These are phyloP conservation scores for Micrasema minimum DNA, from an alignment of 1,140 invertebrate genomes.

Conservation along the genomic window DNA sequence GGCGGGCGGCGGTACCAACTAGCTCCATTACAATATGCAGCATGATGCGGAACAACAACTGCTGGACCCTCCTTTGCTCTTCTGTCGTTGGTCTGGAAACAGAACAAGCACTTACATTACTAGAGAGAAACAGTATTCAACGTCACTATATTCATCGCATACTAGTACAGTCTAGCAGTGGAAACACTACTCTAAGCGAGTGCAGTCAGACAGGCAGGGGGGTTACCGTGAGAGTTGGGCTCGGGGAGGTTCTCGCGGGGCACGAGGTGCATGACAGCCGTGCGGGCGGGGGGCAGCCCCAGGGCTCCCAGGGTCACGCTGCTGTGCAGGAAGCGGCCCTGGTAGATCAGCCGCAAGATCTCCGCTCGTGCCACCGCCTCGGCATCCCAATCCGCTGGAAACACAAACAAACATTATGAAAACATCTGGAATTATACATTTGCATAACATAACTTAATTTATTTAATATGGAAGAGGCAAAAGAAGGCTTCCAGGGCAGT, in stretches of 20 bases:
- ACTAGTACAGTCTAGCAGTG: no score
- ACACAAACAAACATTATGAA: slow-evolving; percentile 4
- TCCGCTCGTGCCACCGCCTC: slow-evolving; percentile 95
- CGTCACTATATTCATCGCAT: no score
- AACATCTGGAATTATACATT: no score
- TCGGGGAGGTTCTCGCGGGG: slow-evolving; percentile 98
- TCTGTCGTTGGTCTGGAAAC: slow-evolving; percentile 91
- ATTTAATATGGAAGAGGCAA: background rate
- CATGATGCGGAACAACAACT: slow-evolving; percentile 92
- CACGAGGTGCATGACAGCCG: slow-evolving; percentile 99
- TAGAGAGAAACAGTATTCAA: no score
- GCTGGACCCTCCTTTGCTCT: slow-evolving; percentile 92
- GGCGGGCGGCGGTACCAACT: slow-evolving; percentile 8
- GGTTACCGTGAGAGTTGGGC: slow-evolving; percentile 95
- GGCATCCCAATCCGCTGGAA: slow-evolving; percentile 91
- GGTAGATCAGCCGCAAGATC: slow-evolving; percentile 98
- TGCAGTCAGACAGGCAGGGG: no score
- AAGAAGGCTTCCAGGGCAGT: background rate
- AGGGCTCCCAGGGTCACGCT: slow-evolving; percentile 98
- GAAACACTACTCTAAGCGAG: no score
- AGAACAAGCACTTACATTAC: no score
- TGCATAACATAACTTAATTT: no score
- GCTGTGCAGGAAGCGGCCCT: slow-evolving; percentile 98
- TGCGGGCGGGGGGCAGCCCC: slow-evolving; percentile 94
- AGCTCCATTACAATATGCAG: slow-evolving; percentile 84